phyloP scores from a whole-genome alignment of 2,888 invertebrate genomes.

The Spatulosminthurus flaviceps region DNA sequence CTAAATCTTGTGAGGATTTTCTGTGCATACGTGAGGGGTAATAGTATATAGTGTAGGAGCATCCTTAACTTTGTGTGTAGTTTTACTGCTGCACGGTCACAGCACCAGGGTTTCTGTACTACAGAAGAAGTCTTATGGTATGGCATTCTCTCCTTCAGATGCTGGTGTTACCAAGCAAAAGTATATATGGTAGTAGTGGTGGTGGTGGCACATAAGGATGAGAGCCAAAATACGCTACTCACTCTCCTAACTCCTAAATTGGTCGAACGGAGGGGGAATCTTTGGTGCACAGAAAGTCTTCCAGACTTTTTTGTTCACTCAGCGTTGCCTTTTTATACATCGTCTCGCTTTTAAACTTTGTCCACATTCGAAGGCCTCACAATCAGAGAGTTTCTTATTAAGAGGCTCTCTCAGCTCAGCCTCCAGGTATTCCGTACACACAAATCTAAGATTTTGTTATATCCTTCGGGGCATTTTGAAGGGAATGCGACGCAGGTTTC shows the following conservation, averaged over 20 bases:
- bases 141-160: background rate
- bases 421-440: constrained; percentile 25
- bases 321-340: constrained; percentile 35
- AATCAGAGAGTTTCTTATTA: constrained; percentile 19
- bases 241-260: constrained; percentile 31
- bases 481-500: constrained; percentile 31
- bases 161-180: too few species aligned
- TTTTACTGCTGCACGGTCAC: background rate
- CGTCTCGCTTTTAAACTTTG: constrained; percentile 11
- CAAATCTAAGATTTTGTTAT: constrained; percentile 21
- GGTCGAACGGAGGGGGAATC: constrained; percentile 27
- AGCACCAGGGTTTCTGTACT: background rate
- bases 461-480: constrained; percentile 40
- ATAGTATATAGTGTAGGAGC: background rate
- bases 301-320: constrained; percentile 35
- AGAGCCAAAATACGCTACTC: constrained; percentile 18
- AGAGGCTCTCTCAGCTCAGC: constrained; percentile 27
- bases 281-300: constrained; percentile 24
- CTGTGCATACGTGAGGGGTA: background rate
- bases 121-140: background rate
- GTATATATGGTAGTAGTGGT: background rate
- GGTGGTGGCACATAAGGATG: constrained; percentile 9
- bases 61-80: background rate
- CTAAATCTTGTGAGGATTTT: constrained; percentile 29
- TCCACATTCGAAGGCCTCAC: background rate